phyloP scores from a whole-genome alignment of 2,113 vertebrate species.

The Cyanoramphus novaezelandiae region DNA sequence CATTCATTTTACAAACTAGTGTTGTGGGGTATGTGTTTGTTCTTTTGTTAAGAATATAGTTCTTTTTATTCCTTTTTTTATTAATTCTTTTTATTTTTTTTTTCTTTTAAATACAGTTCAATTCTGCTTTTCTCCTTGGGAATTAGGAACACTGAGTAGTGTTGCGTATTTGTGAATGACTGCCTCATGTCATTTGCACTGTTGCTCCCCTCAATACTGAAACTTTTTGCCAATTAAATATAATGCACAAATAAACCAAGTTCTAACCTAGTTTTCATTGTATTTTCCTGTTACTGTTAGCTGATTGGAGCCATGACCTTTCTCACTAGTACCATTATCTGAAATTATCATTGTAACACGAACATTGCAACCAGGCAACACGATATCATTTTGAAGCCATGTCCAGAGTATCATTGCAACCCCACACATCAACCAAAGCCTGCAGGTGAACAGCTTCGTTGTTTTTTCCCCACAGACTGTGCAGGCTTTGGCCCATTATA shows the following conservation, averaged over 20 bases:
- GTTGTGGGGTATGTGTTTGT: neutral
- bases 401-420: neutral
- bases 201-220: neutral
- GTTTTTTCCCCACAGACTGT: neutral
- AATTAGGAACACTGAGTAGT: neutral
- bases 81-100: neutral
- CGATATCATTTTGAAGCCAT: neutral
- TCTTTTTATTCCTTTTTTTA: rapidly evolving
- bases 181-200: neutral
- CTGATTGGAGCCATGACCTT: neutral
- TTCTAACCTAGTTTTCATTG: neutral
- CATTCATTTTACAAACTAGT: neutral
- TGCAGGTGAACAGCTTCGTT: neutral
- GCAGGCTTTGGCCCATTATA: neutral
- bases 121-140: neutral
- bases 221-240: neutral
- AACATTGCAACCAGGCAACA: neutral
- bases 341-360: neutral
- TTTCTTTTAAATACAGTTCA: neutral
- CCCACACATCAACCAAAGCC: neutral
- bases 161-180: neutral
- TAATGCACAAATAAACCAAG: neutral
- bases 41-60: rapidly evolving
- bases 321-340: neutral
- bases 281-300: neutral